Evolutionary conservation across 2,888 invertebrate species (phyloP), one percentile per base, ranked within the genome.

Genomic region (Gymnosoma rotundatum): DNA sequence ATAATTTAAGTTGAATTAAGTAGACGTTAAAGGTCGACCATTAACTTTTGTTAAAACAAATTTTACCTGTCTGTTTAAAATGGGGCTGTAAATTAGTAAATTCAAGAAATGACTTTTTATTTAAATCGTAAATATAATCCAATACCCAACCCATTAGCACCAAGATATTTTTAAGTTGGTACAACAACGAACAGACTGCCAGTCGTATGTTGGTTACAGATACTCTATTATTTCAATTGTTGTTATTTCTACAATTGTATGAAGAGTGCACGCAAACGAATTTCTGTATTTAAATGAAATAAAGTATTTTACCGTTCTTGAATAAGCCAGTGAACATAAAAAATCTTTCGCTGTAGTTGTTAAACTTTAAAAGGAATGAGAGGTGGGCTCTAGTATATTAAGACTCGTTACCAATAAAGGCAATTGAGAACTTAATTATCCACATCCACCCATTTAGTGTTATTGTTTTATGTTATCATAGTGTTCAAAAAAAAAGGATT

Each of bases 41-140:
- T 36, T 32, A 58, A 18, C 63, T 21, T 6, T 10, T 4, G 0
- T 14, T 12, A 25, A 58, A 18, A n/a, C 36, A 4, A 54, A 12
- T 12, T 63, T 32, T 48, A 69, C 38, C 63, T 52, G 50, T 8
- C 25, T 58, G 8, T 42, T 60, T 16, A 16, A 21, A 60, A 42
- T n/a, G 6, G n/a, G 10, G 76, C 86, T 74, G 20, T 78, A 76
- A 87, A 88, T 87, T 87, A 88, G 87, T 90, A 90, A 90, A 90
- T 90, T 89, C 90, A 88, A 88, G 86, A 88, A 90, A 90, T 88
- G 88, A 90, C 87, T 88, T 87, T 61, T 52, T 66, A 5, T 38
- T 64, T 21, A 73, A 72, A 58, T 73, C 42, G 38, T 32, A 36
- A 66, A 54, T 38, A 14, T 36, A 38, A 42, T 20, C 42, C 54